Conservation (phyloP, 2,113 vertebrate genomes). For the Gymnarchus niloticus region DNA sequence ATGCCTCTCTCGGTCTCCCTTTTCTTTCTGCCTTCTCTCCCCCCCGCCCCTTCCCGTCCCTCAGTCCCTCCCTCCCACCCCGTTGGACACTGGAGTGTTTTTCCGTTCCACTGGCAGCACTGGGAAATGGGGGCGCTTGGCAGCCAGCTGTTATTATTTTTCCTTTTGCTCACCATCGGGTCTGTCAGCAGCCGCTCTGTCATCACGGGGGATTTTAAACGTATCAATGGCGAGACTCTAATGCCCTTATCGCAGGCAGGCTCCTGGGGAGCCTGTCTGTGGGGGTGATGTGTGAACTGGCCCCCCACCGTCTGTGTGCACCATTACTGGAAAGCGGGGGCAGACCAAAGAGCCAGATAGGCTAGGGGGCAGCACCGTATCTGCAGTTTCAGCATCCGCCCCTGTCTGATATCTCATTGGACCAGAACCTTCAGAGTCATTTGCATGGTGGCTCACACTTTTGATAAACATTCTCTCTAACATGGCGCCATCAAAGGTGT, state of each 20-base stretch:
- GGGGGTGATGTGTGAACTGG: background rate
- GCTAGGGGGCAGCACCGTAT: background rate
- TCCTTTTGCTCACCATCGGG: constrained; percentile 54
- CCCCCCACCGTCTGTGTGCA: background rate
- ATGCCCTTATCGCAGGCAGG: constrained; percentile 40
- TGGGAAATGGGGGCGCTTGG: constrained; percentile 50
- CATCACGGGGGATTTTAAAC: constrained; percentile 31
- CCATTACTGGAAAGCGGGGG: background rate
- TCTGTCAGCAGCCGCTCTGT: constrained; percentile 54
- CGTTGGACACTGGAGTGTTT: constrained; percentile 55
- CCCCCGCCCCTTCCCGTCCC: constrained; percentile 20
- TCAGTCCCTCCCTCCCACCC: constrained; percentile 31
- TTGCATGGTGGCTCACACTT: background rate
- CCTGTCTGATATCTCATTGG: background rate
- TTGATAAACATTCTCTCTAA: constrained; percentile 19
- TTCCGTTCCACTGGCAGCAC: constrained; percentile 57
- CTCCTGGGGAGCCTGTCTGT: constrained; percentile 4
- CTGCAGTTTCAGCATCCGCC: background rate
- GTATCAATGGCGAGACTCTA: constrained; percentile 27
- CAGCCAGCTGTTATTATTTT: constrained; percentile 59
- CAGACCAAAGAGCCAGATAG: background rate
- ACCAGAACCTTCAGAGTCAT: background rate
- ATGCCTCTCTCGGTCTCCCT: constrained; percentile 16
- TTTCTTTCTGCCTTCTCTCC: constrained; percentile 15
- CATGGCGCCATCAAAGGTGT: too few relatives aligned